Percentiles rank a stretch among this genome's conserved stretches.
phyloP scores from a whole-genome alignment of 2,797 vertebrate genomes.

The Intellagama lesueurii region DNA sequence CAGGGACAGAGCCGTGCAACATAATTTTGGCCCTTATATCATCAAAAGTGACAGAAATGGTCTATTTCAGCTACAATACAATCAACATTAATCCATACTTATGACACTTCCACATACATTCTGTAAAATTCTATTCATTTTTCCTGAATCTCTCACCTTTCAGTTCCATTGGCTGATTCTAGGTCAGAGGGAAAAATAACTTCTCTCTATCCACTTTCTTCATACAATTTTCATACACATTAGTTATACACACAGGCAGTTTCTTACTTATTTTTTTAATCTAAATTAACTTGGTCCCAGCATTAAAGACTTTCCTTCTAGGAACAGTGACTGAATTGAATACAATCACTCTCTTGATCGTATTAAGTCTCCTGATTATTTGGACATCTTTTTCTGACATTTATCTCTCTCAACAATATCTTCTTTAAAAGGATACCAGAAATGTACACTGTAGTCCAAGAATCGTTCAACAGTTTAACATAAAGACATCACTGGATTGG shows the following conservation, averaged over 20 bases:
- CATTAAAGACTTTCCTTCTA: too few relatives aligned
- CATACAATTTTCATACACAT: background rate
- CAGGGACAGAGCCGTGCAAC: too few relatives aligned
- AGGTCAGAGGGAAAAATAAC: background rate
- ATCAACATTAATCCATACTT: background rate
- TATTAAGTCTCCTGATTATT: too few relatives aligned
- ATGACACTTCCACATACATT: background rate
- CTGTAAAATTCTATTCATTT: background rate
- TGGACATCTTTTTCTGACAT: too few relatives aligned
- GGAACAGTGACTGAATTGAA: too few relatives aligned
- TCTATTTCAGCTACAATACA: background rate
- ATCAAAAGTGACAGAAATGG: slow-evolving; percentile 15
- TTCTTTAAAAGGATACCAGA: background rate
- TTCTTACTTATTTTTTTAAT: too few relatives aligned
- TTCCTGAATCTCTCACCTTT: background rate
- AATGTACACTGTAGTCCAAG: background rate
- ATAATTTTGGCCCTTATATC: background rate
- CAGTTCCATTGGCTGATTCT: background rate
- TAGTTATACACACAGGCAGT: too few relatives aligned
- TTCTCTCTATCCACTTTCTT: background rate
- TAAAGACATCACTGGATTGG: background rate
- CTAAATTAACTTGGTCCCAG: too few relatives aligned
- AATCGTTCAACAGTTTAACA: background rate
- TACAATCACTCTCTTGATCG: too few relatives aligned
- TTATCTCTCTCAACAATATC: background rate